A percentile compares a stretch with the other conserved stretches of the same genome.
phyloP scores from a whole-genome alignment of 2,888 invertebrate genomes.

The Lochmaea capreae region DNA sequence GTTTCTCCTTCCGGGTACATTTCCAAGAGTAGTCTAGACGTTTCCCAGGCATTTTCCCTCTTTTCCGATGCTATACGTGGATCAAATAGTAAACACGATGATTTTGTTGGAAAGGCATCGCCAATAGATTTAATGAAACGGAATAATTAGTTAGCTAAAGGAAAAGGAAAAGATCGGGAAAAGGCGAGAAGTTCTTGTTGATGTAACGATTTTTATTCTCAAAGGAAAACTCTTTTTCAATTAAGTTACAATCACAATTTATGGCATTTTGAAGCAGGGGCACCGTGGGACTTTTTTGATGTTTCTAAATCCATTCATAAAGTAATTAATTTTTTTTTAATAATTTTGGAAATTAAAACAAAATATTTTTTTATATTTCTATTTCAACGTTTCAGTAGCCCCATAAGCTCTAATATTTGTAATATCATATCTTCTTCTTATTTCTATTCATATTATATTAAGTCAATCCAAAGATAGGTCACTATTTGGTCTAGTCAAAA shows the following conservation, averaged over 20 bases:
- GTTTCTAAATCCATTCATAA: too few species aligned
- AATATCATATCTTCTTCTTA: too few species aligned
- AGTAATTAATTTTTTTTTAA: too few species aligned
- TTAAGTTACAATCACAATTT: neutral
- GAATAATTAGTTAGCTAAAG: conserved; percentile 43
- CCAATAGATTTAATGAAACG: conserved; percentile 43
- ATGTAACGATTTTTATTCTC: neutral
- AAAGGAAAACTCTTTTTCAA: neutral
- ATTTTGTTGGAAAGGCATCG: conserved; percentile 17
- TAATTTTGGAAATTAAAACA: too few species aligned
- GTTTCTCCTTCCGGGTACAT: conserved; percentile 65
- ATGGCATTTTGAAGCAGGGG: neutral
- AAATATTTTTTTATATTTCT: too few species aligned
- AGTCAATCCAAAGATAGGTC: too few species aligned
- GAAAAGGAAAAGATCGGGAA: neutral
- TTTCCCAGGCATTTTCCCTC: conserved; percentile 46
- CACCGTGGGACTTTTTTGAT: too few species aligned
- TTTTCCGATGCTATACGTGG: conserved; percentile 49
- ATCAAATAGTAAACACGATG: conserved; percentile 51
- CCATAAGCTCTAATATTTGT: too few species aligned
- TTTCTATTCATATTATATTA: too few species aligned
- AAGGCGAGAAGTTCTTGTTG: conserved; percentile 6
- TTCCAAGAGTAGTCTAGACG: conserved; percentile 59
- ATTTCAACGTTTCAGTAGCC: too few species aligned
- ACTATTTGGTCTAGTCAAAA: too few species aligned